Base-by-base conservation (phyloP, 1,140 invertebrate genomes). In the Bicyclus anynana region DNA sequence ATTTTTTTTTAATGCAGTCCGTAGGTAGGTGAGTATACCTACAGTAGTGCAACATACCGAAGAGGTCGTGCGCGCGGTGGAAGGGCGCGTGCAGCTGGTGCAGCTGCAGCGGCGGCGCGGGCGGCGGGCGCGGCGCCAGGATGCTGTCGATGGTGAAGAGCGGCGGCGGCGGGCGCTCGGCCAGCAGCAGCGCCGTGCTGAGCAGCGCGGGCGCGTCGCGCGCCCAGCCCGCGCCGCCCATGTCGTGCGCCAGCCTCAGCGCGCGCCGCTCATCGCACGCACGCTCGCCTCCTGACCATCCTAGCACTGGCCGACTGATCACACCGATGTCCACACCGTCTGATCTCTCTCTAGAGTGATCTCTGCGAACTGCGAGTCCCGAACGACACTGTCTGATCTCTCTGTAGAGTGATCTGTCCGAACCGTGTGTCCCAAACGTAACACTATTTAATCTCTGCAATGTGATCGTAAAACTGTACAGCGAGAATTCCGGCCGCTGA, bases 111-210 rank as follows among this genome's bases (percentile, higher is more conserved):
- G 79, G 89, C 56, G 79, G 72, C 60, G 90, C 88, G 20, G 85
- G 88, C 44, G 84, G 89, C 48, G 87, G 84, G 10, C 91, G 84
- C 20, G 92, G 92, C 16, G 93, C 94, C 69, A 96, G 82, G 53
- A 95, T 95, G 82, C 94, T 95, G 81, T 95, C 94, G 65, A 95
- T 95, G 61, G 94, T 95, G 74, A 95, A 95, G 26, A 94, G 87
- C 23, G 93, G 94, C 42, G 93, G 89, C 1, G 92, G 89, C 89
- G 33, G 91, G 78, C 27, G 91, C 78, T 73, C 90, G 65, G 70
- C 67, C 67, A 81, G 67, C 73, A 86, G 80, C 73, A 84, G 77
- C 71, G 77, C 86, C 77, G 79, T 85, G 74, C 74, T 80, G 58
- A 83, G 74, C 69, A 80, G 73, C 69, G 80, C 82, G 62, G 80